Evolutionary conservation across 2,797 vertebrate species (phyloP).

Genomic region (Sebastes elongatus): DNA sequence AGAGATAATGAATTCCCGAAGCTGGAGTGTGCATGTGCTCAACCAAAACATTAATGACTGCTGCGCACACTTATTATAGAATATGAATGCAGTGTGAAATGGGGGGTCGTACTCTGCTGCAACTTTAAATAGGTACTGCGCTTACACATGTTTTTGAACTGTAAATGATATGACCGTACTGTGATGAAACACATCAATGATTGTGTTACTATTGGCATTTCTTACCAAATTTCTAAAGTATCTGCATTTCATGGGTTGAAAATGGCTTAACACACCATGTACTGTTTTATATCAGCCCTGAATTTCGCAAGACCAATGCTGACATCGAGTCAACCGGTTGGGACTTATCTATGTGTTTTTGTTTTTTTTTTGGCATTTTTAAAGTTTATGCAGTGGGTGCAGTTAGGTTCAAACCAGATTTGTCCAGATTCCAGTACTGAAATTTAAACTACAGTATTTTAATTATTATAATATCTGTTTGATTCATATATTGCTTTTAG

Average conservation of each 20-base stretch:
- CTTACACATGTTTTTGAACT: neutral
- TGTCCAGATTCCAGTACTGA: neutral
- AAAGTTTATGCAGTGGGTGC: too few relatives aligned
- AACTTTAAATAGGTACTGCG: neutral
- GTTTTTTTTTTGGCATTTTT: too few relatives aligned
- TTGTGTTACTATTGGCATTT: too few relatives aligned
- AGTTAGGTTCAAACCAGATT: neutral
- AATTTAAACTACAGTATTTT: neutral
- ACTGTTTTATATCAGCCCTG: too few relatives aligned
- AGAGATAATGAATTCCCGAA: conserved; percentile 9
- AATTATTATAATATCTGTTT: neutral
- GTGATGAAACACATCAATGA: too few relatives aligned
- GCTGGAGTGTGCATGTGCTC: neutral
- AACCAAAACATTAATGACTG: neutral
- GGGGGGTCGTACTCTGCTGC: neutral
- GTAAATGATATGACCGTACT: neutral
- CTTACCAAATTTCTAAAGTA: too few relatives aligned
- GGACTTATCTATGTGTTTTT: too few relatives aligned
- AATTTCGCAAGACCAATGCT: too few relatives aligned
- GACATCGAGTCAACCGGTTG: too few relatives aligned
- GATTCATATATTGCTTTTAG: neutral
- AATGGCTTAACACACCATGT: too few relatives aligned
- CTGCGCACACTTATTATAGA: neutral
- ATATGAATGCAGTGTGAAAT: neutral
- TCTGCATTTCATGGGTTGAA: too few relatives aligned